Conservation (phyloP, 2,797 vertebrate genomes). For the Hylomyscus alleni region DNA sequence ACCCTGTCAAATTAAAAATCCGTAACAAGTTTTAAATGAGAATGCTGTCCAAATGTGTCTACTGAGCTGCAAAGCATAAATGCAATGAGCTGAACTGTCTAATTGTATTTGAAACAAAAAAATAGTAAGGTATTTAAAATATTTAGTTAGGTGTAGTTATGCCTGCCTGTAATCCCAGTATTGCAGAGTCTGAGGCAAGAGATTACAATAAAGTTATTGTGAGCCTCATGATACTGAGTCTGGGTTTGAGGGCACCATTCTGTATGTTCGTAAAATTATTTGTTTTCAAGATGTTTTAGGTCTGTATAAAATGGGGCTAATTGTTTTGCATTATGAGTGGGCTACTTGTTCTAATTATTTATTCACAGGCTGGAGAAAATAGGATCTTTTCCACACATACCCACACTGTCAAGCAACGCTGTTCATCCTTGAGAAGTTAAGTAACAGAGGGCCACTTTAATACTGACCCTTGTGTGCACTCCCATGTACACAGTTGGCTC, state of each 20-base stretch:
- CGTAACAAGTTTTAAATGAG: constrained; percentile 67
- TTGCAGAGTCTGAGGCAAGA: background rate
- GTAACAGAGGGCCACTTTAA: constrained; percentile 48
- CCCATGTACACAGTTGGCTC: background rate
- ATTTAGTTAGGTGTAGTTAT: background rate
- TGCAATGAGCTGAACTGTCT: constrained; percentile 53
- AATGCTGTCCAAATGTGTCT: constrained; percentile 55
- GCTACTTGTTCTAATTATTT: constrained; percentile 58
- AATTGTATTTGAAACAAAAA: constrained; percentile 58
- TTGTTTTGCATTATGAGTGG: constrained; percentile 55
- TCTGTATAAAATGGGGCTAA: background rate
- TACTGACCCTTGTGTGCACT: background rate
- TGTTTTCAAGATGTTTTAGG: constrained; percentile 40
- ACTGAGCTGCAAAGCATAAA: constrained; percentile 56
- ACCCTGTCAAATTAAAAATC: constrained; percentile 65
- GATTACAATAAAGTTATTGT: background rate
- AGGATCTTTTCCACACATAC: background rate
- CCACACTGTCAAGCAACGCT: constrained; percentile 15
- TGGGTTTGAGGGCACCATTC: constrained; percentile 14
- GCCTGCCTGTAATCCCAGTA: background rate
- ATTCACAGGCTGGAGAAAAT: background rate
- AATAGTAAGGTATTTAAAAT: constrained; percentile 58
- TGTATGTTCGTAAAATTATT: constrained; percentile 54
- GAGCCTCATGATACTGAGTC: background rate
- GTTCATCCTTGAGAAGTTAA: constrained; percentile 56